Percentiles rank a stretch among this genome's conserved stretches.
These are phyloP conservation scores for Dryobota labecula DNA, from an alignment of 2,888 invertebrate species.

Conservation along the genomic window DNA sequence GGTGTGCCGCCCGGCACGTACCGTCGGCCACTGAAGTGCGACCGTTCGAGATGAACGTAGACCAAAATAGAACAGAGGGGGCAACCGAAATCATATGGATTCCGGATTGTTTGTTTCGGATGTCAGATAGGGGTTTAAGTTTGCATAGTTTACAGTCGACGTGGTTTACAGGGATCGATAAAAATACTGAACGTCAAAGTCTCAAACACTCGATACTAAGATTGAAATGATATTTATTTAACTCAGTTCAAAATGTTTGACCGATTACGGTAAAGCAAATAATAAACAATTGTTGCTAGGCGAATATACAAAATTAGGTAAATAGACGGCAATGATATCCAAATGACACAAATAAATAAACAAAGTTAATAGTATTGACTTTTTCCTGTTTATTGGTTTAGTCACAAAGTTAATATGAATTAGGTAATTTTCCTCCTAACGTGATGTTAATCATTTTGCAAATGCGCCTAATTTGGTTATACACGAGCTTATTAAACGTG, in stretches of 20 bases:
- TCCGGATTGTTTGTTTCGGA: conserved; percentile 47
- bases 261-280: conserved; percentile 6
- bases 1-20: conserved; percentile 79
- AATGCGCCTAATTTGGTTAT: conserved; percentile 12
- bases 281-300: not conserved
- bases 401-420: not conserved
- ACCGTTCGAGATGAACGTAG: conserved; percentile 68
- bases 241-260: conserved; percentile 2
- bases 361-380: conserved; percentile 23
- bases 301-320: conserved; percentile 7
- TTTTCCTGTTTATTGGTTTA: conserved; percentile 36
- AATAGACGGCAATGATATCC: conserved; percentile 4
- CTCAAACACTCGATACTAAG: not conserved
- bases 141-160: not conserved
- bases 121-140: conserved; percentile 15
- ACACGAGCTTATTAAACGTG: not conserved
- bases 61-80: conserved; percentile 65
- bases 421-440: conserved; percentile 19
- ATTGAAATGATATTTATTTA: not conserved
- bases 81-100: conserved; percentile 42
- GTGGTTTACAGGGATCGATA: not conserved
- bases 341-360: conserved; percentile 41
- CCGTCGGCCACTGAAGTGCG: conserved; percentile 82
- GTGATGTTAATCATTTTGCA: conserved; percentile 13
- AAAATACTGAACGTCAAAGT: not conserved